Conservation (phyloP, 2,113 vertebrate genomes). For the Progne subis region DNA sequence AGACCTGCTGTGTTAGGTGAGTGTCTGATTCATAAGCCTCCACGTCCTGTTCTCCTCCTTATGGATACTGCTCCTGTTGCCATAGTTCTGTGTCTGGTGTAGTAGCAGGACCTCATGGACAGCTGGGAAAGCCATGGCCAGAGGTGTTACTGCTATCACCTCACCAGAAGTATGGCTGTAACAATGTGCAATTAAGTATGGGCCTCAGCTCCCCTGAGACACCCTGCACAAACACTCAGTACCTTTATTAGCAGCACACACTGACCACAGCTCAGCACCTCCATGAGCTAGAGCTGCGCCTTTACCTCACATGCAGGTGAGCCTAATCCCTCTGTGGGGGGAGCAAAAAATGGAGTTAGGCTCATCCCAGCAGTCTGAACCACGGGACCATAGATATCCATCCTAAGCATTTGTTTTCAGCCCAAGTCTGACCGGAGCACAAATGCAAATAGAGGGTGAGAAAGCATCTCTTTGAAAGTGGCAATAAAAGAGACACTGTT, state of each 20-base stretch:
- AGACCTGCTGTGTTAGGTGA: neutral
- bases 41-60: neutral
- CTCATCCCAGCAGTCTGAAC: neutral
- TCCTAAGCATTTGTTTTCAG: neutral
- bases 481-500: neutral
- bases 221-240: neutral
- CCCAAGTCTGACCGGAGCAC: neutral
- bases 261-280: neutral
- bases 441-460: neutral
- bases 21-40: neutral
- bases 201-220: neutral
- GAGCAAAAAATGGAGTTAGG: neutral
- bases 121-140: neutral
- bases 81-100: accelerated
- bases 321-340: accelerated
- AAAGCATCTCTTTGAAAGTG: neutral
- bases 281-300: neutral
- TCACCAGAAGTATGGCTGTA: neutral
- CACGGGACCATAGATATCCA: accelerated
- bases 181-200: accelerated
- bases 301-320: neutral
- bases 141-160: neutral
- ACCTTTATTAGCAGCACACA: neutral
- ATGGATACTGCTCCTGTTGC: neutral
- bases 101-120: neutral